phyloP scores from a whole-genome alignment of 2,888 invertebrate species.

The Galeruca laticollis region DNA sequence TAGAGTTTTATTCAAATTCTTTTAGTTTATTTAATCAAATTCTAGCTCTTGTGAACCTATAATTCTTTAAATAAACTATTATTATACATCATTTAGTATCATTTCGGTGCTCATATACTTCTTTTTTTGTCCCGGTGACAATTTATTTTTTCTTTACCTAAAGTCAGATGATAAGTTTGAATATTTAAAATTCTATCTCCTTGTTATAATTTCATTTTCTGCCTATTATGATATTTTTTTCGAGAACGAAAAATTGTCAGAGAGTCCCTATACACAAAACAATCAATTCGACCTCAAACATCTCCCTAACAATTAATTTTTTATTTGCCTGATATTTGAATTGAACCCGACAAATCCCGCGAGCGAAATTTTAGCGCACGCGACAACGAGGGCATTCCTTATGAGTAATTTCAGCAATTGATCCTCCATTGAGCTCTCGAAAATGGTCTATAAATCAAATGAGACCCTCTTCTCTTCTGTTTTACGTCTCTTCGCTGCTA shows the following conservation, averaged over 20 bases:
- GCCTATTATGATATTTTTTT: background rate
- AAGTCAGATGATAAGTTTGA: no score
- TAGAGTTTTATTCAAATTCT: no score
- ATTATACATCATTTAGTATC: no score
- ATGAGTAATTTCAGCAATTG: slow-evolving; percentile 25
- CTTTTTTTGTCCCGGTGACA: no score
- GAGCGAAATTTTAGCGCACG: slow-evolving; percentile 17
- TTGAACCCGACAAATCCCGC: slow-evolving; percentile 8
- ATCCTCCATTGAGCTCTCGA: slow-evolving; percentile 23
- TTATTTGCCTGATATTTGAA: slow-evolving; percentile 18
- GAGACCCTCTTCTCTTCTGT: background rate
- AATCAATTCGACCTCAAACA: slow-evolving; percentile 12
- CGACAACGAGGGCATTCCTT: slow-evolving; percentile 25
- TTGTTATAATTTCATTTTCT: background rate
- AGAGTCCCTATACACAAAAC: slow-evolving; percentile 1
- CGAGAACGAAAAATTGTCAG: no score
- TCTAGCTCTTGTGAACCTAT: no score
- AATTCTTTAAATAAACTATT: no score
- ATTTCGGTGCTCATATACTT: no score
- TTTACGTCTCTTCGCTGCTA: background rate
- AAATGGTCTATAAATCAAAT: slow-evolving; percentile 20
- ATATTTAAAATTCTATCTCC: no score
- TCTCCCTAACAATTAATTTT: slow-evolving; percentile 15
- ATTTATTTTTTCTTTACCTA: no score
- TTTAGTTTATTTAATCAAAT: no score